phyloP scores from a whole-genome alignment of 2,113 vertebrate genomes.

The Hippocampus abdominalis region DNA sequence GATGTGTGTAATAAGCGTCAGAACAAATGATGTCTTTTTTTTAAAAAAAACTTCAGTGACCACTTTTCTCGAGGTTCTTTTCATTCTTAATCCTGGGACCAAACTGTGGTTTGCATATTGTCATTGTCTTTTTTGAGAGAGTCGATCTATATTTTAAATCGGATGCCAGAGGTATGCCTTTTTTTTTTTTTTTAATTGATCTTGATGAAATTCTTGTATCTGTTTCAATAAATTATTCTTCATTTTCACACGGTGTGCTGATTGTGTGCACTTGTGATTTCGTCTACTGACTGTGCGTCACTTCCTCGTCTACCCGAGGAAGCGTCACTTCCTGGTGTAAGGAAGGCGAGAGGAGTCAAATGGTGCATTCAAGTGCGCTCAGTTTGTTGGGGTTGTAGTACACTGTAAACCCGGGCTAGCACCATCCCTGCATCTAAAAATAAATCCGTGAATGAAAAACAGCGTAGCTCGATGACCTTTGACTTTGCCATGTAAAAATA shows the following conservation, averaged over 20 bases:
- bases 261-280: background rate
- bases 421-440: too few relatives aligned
- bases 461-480: background rate
- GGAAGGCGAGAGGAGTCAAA: too few relatives aligned
- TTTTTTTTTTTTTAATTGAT: constrained; percentile 36
- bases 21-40: constrained; percentile 44
- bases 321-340: too few relatives aligned
- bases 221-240: constrained; percentile 70
- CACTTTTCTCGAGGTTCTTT: constrained; percentile 60
- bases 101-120: constrained; percentile 62
- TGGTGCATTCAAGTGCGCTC: too few relatives aligned
- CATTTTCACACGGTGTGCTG: background rate
- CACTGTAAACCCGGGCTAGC: too few relatives aligned
- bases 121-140: constrained; percentile 51
- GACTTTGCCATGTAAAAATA: constrained; percentile 6
- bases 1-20: constrained; percentile 42
- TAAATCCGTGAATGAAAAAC: too few relatives aligned
- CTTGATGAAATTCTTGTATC: constrained; percentile 62
- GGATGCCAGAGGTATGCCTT: constrained; percentile 50
- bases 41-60: constrained; percentile 37
- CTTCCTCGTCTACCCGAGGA: too few relatives aligned
- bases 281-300: too few relatives aligned
- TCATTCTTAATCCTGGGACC: constrained; percentile 66
- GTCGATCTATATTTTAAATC: constrained; percentile 66
- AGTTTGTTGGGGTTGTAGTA: too few relatives aligned